A percentile compares a stretch with the other conserved stretches of the same genome.
These are phyloP conservation scores for Eira barbara DNA, from an alignment of 2,113 vertebrate species.

Conservation along the genomic window DNA sequence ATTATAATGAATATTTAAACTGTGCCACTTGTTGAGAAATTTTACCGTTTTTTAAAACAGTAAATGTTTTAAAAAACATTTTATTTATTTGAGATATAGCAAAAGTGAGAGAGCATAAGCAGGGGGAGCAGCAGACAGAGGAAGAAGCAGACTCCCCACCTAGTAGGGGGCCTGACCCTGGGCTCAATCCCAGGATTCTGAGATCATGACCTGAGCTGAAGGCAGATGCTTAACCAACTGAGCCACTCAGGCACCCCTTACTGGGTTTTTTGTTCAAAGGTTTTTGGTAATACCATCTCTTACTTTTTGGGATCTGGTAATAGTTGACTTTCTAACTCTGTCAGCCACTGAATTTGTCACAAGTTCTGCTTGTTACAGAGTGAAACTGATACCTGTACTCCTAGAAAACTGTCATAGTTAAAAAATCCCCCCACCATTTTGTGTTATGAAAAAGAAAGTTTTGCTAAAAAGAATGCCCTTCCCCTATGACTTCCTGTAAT, in stretches of 20 bases:
- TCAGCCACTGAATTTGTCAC: not conserved
- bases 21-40: not conserved
- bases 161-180: too few species aligned
- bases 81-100: too few species aligned
- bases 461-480: not conserved
- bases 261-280: not conserved
- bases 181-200: too few species aligned
- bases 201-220: too few species aligned
- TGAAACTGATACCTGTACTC: not conserved
- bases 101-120: too few species aligned
- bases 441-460: not conserved
- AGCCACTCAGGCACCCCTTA: too few species aligned
- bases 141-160: too few species aligned
- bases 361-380: not conserved
- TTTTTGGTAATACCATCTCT: not conserved
- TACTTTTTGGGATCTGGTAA: not conserved
- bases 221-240: too few species aligned
- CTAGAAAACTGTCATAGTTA: not conserved
- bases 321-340: not conserved
- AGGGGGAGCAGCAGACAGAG: too few species aligned
- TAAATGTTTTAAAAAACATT: too few species aligned
- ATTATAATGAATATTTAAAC: not conserved
- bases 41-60: not conserved
- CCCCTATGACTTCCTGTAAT: not conserved
- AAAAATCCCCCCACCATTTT: not conserved